Conservation (phyloP, 2,888 invertebrate genomes). For the Drosophila falleni region DNA sequence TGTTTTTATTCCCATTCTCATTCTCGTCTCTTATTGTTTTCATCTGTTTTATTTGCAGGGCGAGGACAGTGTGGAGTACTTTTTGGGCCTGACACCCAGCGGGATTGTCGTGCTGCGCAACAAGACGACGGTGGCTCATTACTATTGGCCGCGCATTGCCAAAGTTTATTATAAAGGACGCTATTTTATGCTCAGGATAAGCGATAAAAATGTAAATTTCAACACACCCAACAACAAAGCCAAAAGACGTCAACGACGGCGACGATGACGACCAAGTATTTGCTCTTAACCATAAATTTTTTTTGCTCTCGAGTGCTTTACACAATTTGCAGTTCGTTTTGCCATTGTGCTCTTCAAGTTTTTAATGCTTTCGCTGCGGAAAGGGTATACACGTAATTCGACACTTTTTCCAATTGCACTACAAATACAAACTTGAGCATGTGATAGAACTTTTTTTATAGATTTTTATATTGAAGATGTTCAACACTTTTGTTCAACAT, state of each 20-base stretch:
- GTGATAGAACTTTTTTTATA: not conserved
- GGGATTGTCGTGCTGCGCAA: slow-evolving; percentile 97
- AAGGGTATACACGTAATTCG: slow-evolving; percentile 36
- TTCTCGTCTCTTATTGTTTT: slow-evolving; percentile 31
- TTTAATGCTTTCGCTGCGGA: slow-evolving; percentile 46
- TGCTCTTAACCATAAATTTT: slow-evolving; percentile 62
- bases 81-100: slow-evolving; percentile 97
- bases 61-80: slow-evolving; percentile 98
- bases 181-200: slow-evolving; percentile 97
- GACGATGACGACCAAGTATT: slow-evolving; percentile 47
- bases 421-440: slow-evolving; percentile 3
- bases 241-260: slow-evolving; percentile 35
- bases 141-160: slow-evolving; percentile 98
- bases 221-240: slow-evolving; percentile 57
- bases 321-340: slow-evolving; percentile 78
- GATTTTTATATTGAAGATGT: not conserved
- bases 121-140: slow-evolving; percentile 98
- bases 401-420: slow-evolving; percentile 2
- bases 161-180: slow-evolving; percentile 98
- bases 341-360: slow-evolving; percentile 56
- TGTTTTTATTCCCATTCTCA: slow-evolving; percentile 39
- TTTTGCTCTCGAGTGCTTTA: slow-evolving; percentile 70
- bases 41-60: slow-evolving; percentile 88
- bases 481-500: not conserved
- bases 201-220: slow-evolving; percentile 96